Evolutionary conservation across 2,797 vertebrate species (phyloP).

Genomic region (Catamblyrhynchus diadema): DNA sequence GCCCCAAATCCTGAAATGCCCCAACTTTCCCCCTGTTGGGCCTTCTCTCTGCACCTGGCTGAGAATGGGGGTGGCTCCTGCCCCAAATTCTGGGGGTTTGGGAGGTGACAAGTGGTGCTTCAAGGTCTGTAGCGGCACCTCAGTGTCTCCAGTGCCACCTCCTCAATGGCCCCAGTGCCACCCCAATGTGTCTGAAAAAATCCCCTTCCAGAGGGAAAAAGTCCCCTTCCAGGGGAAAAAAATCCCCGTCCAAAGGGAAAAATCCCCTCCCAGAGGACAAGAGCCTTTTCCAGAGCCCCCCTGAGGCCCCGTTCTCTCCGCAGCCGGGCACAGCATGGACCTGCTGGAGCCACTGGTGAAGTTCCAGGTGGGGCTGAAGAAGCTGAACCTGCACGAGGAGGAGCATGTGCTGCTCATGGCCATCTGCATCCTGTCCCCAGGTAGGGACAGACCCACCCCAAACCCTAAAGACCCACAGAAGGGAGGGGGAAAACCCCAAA

Average conservation of each 20-base stretch:
- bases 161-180: not conserved
- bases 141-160: not conserved
- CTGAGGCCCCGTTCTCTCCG: not conserved
- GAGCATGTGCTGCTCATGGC: conserved; percentile 96
- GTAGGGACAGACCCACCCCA: conserved; percentile 41
- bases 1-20: not conserved
- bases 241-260: too few relatives aligned
- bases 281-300: not conserved
- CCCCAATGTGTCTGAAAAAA: not conserved
- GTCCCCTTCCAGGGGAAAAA: not conserved
- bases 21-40: accelerated
- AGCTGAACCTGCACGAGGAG: conserved; percentile 87
- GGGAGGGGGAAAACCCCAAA: too few relatives aligned
- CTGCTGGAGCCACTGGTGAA: conserved; percentile 93
- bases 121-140: too few relatives aligned
- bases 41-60: accelerated
- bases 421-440: conserved; percentile 96
- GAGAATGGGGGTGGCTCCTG: not conserved
- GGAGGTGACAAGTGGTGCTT: not conserved
- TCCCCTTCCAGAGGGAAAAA: too few relatives aligned
- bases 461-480: too few relatives aligned
- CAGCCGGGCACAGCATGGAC: conserved; percentile 89
- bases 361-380: conserved; percentile 96
- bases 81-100: not conserved
- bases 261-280: not conserved